Percentiles rank a stretch among this genome's conserved stretches.
Conservation (phyloP, 2,888 invertebrate species). For the Caenorhabditis sp. region DNA sequence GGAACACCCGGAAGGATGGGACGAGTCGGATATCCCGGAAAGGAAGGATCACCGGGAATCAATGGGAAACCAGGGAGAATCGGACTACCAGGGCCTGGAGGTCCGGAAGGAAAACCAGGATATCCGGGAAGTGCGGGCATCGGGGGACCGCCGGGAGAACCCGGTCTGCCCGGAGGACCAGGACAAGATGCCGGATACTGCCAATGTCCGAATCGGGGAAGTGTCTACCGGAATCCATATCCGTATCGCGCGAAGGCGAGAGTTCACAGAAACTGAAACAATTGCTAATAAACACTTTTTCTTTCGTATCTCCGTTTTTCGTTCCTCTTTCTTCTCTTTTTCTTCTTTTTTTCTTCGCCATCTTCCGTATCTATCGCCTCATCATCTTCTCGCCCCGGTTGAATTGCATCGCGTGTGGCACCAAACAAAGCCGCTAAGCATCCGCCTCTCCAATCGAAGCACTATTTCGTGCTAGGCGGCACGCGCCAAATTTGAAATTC, state of each 20-base stretch:
- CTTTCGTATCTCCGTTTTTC: not conserved
- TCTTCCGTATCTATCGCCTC: slow-evolving; percentile 7
- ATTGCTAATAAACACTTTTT: slow-evolving; percentile 25
- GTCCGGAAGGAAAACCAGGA: slow-evolving; percentile 58
- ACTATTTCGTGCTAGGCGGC: slow-evolving; percentile 26
- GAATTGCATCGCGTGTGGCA: slow-evolving; percentile 30
- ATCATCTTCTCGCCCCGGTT: slow-evolving; percentile 12
- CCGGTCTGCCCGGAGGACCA: slow-evolving; percentile 54
- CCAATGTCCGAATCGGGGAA: slow-evolving; percentile 60
- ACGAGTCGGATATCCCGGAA: slow-evolving; percentile 56
- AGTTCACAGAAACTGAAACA: slow-evolving; percentile 34
- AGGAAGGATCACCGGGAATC: slow-evolving; percentile 58
- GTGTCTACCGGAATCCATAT: slow-evolving; percentile 45
- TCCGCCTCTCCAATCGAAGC: slow-evolving; percentile 9
- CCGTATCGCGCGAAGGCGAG: slow-evolving; percentile 35
- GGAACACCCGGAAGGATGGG: slow-evolving; percentile 62
- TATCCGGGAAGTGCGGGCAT: slow-evolving; percentile 56
- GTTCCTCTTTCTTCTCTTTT: not conserved
- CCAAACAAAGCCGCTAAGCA: slow-evolving; percentile 52
- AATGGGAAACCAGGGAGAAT: slow-evolving; percentile 53
- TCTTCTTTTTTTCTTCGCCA: not conserved
- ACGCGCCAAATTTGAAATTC: slow-evolving; percentile 64
- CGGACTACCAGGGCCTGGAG: slow-evolving; percentile 58
- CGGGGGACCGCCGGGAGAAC: slow-evolving; percentile 53
- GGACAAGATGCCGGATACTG: slow-evolving; percentile 69